Conservation (phyloP, 2,888 invertebrate species). For the Xylophagus ater region DNA sequence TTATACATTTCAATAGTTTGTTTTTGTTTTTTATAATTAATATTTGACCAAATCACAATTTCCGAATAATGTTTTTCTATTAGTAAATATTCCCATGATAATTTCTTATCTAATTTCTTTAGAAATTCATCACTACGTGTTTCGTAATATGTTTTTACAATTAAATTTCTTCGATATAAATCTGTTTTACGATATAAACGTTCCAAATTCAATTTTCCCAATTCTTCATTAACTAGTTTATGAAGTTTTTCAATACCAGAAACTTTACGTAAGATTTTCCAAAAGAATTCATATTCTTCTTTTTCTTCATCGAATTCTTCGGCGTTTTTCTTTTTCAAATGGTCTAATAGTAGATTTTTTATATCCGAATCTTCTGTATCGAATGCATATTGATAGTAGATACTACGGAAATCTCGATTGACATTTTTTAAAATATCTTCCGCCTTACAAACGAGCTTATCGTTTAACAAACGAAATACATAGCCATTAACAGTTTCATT, state of each 20-base stretch:
- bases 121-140: constrained; percentile 28
- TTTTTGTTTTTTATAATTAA: too few species aligned
- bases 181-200: constrained; percentile 31
- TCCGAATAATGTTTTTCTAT: constrained; percentile 22
- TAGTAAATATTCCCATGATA: constrained; percentile 32
- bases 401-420: constrained; percentile 29
- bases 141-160: constrained; percentile 34
- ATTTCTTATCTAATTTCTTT: constrained; percentile 29
- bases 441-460: constrained; percentile 33
- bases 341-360: constrained; percentile 54
- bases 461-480: constrained; percentile 31
- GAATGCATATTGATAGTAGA: constrained; percentile 43
- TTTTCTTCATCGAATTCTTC: constrained; percentile 26
- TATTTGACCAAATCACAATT: constrained; percentile 28
- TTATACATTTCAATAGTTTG: neutral
- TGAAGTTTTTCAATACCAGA: constrained; percentile 20
- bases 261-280: constrained; percentile 28
- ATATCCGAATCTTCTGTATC: constrained; percentile 47
- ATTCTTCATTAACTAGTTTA: constrained; percentile 17
- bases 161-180: constrained; percentile 25
- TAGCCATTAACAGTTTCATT: constrained; percentile 33
- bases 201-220: constrained; percentile 30
- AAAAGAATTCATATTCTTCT: constrained; percentile 28
- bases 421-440: constrained; percentile 31
- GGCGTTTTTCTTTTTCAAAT: constrained; percentile 46